Conservation (phyloP, 2,797 vertebrate genomes). For the Pipistrellus kuhlii region DNA sequence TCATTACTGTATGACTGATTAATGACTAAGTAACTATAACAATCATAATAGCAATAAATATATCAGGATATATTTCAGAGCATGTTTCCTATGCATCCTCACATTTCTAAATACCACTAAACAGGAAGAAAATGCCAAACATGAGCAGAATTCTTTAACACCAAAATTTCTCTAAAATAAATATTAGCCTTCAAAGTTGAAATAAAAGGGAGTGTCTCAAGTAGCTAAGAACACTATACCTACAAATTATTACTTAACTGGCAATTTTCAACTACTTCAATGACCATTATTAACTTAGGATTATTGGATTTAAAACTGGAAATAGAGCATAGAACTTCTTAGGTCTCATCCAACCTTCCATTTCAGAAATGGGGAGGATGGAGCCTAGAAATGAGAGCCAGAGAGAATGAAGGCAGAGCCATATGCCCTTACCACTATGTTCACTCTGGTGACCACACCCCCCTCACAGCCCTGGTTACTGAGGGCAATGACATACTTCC, state of each 20-base stretch:
- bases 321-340: not conserved
- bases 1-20: not conserved
- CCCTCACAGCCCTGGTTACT: rapidly evolving
- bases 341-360: not conserved
- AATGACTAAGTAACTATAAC: not conserved
- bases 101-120: not conserved
- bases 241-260: not conserved
- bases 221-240: not conserved
- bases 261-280: not conserved
- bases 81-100: too few species aligned
- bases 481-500: rapidly evolving
- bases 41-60: not conserved
- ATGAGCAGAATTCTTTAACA: not conserved
- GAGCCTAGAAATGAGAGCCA: not conserved
- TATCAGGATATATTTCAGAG: not conserved
- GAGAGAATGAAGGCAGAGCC: not conserved
- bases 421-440: rapidly evolving
- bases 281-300: not conserved
- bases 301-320: not conserved
- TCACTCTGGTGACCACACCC: not conserved
- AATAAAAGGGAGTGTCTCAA: not conserved
- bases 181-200: not conserved
- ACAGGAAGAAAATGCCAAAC: not conserved
- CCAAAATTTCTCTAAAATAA: not conserved
- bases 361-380: not conserved